Conservation (phyloP, 2,113 vertebrate genomes). For the Empidonax traillii region DNA sequence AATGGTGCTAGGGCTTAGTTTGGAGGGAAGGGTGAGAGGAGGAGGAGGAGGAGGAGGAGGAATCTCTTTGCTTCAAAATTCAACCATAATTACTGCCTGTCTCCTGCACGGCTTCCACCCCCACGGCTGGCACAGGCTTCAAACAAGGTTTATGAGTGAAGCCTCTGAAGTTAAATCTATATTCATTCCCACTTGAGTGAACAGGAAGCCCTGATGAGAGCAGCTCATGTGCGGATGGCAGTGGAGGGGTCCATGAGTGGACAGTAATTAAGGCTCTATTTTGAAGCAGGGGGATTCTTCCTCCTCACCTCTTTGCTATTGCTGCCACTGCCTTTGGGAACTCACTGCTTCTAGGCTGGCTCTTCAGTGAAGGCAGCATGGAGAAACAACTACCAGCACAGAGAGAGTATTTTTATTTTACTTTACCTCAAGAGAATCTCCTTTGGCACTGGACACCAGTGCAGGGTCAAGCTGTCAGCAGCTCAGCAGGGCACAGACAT, state of each 20-base stretch:
- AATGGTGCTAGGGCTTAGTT: not conserved
- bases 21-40: not conserved
- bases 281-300: not conserved
- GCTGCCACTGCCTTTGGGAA: not conserved
- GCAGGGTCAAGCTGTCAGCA: not conserved
- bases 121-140: accelerated
- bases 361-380: not conserved
- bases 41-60: not conserved
- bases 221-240: not conserved
- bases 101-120: not conserved
- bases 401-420: not conserved
- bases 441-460: not conserved
- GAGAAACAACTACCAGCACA: not conserved
- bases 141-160: not conserved
- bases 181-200: not conserved
- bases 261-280: not conserved
- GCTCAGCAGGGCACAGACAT: accelerated
- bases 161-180: not conserved
- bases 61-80: not conserved
- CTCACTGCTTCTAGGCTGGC: not conserved
- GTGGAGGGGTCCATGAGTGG: not conserved
- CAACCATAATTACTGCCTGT: not conserved
- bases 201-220: not conserved
- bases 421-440: not conserved
- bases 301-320: not conserved